Percentiles rank a stretch among this genome's conserved stretches.
phyloP scores from a whole-genome alignment of 2,888 invertebrate species.

The Tipula confusa region DNA sequence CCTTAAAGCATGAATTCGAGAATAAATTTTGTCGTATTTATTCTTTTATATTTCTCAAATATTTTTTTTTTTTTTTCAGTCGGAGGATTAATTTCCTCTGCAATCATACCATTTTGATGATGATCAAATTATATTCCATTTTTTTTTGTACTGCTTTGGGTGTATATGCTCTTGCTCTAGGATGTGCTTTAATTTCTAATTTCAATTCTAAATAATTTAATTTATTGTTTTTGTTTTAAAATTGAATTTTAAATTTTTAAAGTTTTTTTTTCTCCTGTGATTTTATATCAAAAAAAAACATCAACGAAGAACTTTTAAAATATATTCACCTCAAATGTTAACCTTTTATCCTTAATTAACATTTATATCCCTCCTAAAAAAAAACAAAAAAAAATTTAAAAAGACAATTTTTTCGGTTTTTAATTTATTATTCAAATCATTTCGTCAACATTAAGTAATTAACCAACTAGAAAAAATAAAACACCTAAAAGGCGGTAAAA shows the following conservation, averaged over 20 bases:
- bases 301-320: neutral
- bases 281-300: neutral
- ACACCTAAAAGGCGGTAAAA: neutral
- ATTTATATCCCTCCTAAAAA: neutral
- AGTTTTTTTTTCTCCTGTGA: neutral
- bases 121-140: neutral
- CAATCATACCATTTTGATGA: neutral
- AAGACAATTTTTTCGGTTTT: neutral
- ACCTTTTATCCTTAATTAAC: neutral
- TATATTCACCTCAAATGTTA: neutral
- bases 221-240: neutral
- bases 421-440: slow-evolving; percentile 25
- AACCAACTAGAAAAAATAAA: neutral
- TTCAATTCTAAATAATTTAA: neutral
- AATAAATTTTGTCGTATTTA: neutral
- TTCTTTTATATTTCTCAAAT: neutral
- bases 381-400: neutral
- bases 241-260: neutral
- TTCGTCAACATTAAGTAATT: slow-evolving; percentile 8
- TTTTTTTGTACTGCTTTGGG: neutral
- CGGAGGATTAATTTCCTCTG: slow-evolving; percentile 12
- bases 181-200: neutral
- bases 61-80: slow-evolving; percentile 20
- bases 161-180: neutral
- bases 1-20: neutral